A percentile compares a stretch with the other conserved stretches of the same genome.
Conservation (phyloP, 1,140 invertebrate species). For the Ostrea edulis region DNA sequence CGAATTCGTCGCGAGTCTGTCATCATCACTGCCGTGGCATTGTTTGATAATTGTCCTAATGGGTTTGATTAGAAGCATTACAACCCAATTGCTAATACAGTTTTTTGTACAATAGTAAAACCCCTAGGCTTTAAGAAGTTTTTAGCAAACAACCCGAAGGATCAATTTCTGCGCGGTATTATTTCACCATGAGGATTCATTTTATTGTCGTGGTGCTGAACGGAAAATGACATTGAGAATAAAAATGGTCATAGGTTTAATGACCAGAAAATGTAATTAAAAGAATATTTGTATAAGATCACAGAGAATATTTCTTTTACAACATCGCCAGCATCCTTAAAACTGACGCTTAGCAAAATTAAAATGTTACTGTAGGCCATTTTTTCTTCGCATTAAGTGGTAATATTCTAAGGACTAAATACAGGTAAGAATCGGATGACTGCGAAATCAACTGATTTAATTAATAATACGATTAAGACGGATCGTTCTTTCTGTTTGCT, state of each 20-base stretch:
- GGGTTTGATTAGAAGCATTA: constrained; percentile 37
- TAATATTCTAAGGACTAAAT: too few relatives aligned
- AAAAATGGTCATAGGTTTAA: constrained; percentile 27
- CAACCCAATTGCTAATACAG: constrained; percentile 10
- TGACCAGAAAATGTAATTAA: constrained; percentile 29
- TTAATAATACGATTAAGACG: too few relatives aligned
- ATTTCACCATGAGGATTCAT: constrained; percentile 9
- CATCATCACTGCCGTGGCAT: background rate
- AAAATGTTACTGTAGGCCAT: background rate
- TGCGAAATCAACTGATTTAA: too few relatives aligned
- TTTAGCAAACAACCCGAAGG: constrained; percentile 25
- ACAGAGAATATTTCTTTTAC: background rate
- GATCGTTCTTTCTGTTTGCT: too few relatives aligned
- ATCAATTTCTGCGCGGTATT: constrained; percentile 10
- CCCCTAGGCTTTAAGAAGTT: constrained; percentile 19
- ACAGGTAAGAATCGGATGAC: too few relatives aligned
- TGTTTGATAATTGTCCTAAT: constrained; percentile 37
- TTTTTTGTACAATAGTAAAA: constrained; percentile 36
- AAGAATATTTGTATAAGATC: constrained; percentile 23
- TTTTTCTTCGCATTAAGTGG: too few relatives aligned
- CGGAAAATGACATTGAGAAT: background rate
- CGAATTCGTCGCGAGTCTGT: constrained; percentile 35
- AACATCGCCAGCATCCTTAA: background rate
- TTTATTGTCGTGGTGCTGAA: background rate
- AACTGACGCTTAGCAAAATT: background rate